Percentiles rank a stretch among this genome's conserved stretches.
Evolutionary conservation across 2,113 vertebrate genomes (phyloP).

Genomic region (Tetrax tetrax): DNA sequence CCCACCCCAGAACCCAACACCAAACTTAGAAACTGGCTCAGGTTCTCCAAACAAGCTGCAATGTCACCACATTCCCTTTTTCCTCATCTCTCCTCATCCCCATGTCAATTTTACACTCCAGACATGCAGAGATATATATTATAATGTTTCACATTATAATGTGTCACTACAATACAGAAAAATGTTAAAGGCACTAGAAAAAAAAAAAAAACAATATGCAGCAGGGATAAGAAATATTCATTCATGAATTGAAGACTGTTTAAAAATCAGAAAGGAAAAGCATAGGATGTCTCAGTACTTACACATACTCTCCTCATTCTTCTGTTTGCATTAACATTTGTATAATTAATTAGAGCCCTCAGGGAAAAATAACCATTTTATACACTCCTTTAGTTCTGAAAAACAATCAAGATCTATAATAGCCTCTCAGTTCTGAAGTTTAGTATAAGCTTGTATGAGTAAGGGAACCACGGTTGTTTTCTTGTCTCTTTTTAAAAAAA

Average conservation of each 20-base stretch:
- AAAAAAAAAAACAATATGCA: background rate
- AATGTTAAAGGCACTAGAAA: background rate
- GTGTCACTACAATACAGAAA: background rate
- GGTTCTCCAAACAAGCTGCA: background rate
- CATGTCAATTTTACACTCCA: background rate
- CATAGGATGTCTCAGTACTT: background rate
- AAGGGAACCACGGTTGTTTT: background rate
- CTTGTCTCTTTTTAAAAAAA: background rate
- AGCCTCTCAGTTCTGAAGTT: conserved; percentile 32
- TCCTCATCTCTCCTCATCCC: background rate
- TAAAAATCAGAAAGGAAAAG: background rate
- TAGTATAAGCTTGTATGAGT: background rate
- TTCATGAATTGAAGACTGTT: background rate
- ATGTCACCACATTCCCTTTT: background rate
- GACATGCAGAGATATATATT: background rate
- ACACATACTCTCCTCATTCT: background rate
- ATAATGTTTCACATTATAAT: background rate
- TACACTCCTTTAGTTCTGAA: conserved; percentile 26
- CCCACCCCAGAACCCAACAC: background rate
- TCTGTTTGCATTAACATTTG: conserved; percentile 35
- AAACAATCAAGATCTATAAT: conserved; percentile 34
- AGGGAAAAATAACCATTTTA: conserved; percentile 21
- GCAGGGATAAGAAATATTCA: background rate
- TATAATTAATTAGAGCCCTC: conserved; percentile 52
- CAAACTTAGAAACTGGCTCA: background rate